Conservation (phyloP, 2,888 invertebrate genomes). For the Rutpela maculata region DNA sequence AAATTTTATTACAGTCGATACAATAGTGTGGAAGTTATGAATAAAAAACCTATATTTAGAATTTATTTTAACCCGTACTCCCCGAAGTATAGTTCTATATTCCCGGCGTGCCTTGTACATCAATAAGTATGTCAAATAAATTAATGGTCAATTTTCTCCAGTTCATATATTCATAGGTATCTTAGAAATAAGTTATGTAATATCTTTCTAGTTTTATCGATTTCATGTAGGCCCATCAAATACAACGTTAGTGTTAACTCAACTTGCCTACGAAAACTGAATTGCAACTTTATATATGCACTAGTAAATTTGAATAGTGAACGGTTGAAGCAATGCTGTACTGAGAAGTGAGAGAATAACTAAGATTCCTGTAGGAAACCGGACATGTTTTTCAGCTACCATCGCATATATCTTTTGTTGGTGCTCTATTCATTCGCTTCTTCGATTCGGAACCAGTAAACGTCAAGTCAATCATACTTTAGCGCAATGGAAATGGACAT, state of each 20-base stretch:
- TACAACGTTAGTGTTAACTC: neutral
- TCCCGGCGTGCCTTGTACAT: too few relatives aligned
- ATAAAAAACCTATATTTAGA: too few relatives aligned
- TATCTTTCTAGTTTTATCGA: neutral
- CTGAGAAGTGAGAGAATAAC: slow-evolving; percentile 39
- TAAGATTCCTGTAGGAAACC: slow-evolving; percentile 42
- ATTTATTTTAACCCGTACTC: too few relatives aligned
- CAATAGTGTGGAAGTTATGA: too few relatives aligned
- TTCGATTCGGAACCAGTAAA: slow-evolving; percentile 17
- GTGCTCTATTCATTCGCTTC: slow-evolving; percentile 22
- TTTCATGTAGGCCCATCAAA: neutral
- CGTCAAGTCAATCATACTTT: slow-evolving; percentile 28
- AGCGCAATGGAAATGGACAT: slow-evolving; percentile 26
- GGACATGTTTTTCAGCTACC: slow-evolving; percentile 45
- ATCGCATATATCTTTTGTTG: slow-evolving; percentile 41
- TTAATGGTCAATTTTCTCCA: too few relatives aligned
- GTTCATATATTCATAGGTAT: too few relatives aligned
- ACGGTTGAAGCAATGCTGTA: slow-evolving; percentile 25
- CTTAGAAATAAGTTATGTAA: neutral
- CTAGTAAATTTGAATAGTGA: slow-evolving; percentile 32
- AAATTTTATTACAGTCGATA: too few relatives aligned
- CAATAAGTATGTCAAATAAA: too few relatives aligned
- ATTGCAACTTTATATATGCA: slow-evolving; percentile 8
- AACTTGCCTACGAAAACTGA: neutral
- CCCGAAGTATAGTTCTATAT: too few relatives aligned